Evolutionary conservation across 1,140 invertebrate species (phyloP), one percentile per base, ranked within the genome.

Genomic region (Danaus melanippus): DNA sequence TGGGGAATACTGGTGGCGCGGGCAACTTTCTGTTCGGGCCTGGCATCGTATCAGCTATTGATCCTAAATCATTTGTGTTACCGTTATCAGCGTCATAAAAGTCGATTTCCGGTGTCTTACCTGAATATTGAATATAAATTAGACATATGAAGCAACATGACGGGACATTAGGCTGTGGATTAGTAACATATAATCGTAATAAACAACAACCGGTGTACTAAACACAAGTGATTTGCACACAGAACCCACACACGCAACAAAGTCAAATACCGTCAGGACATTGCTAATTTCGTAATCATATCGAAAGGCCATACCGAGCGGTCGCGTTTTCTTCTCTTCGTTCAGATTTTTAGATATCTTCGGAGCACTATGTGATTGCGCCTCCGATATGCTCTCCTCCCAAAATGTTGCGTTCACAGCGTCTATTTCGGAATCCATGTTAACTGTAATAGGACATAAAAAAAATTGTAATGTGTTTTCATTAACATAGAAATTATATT

Each of bases 81-180:
- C 65, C 77, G 48, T 71, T 74, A 10, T 84, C 82, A 48, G 71
- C 54, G 52, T 83, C 74, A 74, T 80, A 84, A 71, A 85, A 84
- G 69, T 84, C 80, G 50, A 85, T 83, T 74, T 86, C 82, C 39
- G 82, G 64, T 53, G 75, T 72, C 75, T 76, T 83, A 56, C 41
- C 15, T 43, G 15, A 39, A 11, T 4, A 8, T 12, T 46, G 12
- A 17, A 46, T 12, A 46, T 17, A 49, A 5, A 50, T 9, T 41
- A 12, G 9, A 50, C 12, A 42, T n/a, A 50, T 15, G 21, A 8
- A 32, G 21, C 21, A 32, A 32, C 21, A 32, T 32, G 0, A 32
- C 21, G 21, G 21, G 6, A 32, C 21, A 32, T 32, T 1, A 32
- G 6, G 15, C 15, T 15, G 15, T 15, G 15, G 1, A 15, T 15